These are phyloP conservation scores for Sparidentex hasta DNA, from an alignment of 2,797 vertebrate genomes.

Conservation along the genomic window DNA sequence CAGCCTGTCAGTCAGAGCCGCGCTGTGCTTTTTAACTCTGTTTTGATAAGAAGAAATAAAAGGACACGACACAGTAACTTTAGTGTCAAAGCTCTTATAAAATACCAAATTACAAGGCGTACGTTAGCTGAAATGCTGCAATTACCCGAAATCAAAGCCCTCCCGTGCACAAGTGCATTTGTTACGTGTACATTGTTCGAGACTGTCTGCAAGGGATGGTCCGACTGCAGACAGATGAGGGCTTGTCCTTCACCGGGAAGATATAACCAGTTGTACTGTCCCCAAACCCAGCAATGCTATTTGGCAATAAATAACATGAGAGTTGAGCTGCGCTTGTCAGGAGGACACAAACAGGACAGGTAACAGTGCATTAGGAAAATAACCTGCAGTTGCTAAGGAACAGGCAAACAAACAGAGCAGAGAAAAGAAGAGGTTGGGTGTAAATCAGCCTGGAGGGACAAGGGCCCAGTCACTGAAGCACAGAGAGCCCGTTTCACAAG, in stretches of 20 bases:
- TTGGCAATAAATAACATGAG: slow-evolving; percentile 72
- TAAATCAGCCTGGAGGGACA: slow-evolving; percentile 87
- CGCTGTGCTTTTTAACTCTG: slow-evolving; percentile 33
- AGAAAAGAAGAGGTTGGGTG: slow-evolving; percentile 74
- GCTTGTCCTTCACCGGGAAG: slow-evolving; percentile 47
- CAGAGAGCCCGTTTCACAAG: slow-evolving; percentile 85
- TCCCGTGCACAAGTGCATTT: slow-evolving; percentile 24
- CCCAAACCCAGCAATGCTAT: slow-evolving; percentile 46
- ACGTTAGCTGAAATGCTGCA: slow-evolving; percentile 47
- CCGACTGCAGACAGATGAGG: slow-evolving; percentile 50
- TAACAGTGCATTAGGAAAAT: slow-evolving; percentile 80
- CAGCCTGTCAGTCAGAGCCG: slow-evolving; percentile 37
- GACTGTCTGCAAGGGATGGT: slow-evolving; percentile 26
- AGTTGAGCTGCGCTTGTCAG: slow-evolving; percentile 71
- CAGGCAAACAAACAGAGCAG: slow-evolving; percentile 82
- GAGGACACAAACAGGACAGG: slow-evolving; percentile 78
- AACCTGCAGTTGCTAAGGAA: slow-evolving; percentile 82
- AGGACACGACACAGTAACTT: slow-evolving; percentile 33
- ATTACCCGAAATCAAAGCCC: slow-evolving; percentile 52
- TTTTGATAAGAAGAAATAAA: slow-evolving; percentile 66
- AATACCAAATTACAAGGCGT: slow-evolving; percentile 61
- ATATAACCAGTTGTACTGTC: slow-evolving; percentile 50
- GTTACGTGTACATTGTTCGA: slow-evolving; percentile 34
- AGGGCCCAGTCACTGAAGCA: slow-evolving; percentile 76
- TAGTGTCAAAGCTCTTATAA: slow-evolving; percentile 48